Base-by-base conservation (phyloP, 2,797 vertebrate species). In the Anguilla anguilla region DNA sequence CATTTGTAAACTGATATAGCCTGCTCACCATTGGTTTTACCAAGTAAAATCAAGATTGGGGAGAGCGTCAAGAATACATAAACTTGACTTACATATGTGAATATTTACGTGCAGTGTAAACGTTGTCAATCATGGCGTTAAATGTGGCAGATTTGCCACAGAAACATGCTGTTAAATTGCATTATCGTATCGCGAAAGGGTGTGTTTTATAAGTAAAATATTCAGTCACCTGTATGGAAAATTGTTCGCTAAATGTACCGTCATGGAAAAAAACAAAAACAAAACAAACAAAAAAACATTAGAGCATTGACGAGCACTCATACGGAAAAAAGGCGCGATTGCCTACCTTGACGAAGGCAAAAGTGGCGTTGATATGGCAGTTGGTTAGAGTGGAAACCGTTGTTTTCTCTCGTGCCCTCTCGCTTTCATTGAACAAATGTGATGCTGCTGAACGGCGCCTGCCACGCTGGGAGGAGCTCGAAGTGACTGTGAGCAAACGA, bases 401-500 rank as follows among this genome's bases (percentile, higher is more conserved):
- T 17, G 72, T 39, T 81, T 49, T 49, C 77, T 81, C 43, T 43
- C 17, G 77, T 81, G 43, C 77, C 77, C 77, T 46, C 22, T 49
- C 6, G 77, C 77, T 49, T 81, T 81, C 77, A 81, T 81, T 81
- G 77, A 49, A 25, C 43, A 10, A 81, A 49, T 49, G 43, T 81
- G 39, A 46, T 49, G 77, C 4, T 81, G 77, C n/a, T 81, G 43
- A 25, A 25, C 3, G 6, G 2, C 22, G 77, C 19, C 7, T 0
- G 39, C 77, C 17, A 46, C 77, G 10, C 61, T 6, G 77, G 77
- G 77, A 81, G 77, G 77, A 49, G 77, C 74, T 43, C 74, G 17
- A 79, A 79, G 74, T 79, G 74, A 49, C 43, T 6, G 43, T 17
- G 77, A 81, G 25, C 77, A 22, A 81, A 49, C 77, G 19, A 81